Base-by-base conservation (phyloP, 2,113 vertebrate species). In the Turdus rufiventris region DNA sequence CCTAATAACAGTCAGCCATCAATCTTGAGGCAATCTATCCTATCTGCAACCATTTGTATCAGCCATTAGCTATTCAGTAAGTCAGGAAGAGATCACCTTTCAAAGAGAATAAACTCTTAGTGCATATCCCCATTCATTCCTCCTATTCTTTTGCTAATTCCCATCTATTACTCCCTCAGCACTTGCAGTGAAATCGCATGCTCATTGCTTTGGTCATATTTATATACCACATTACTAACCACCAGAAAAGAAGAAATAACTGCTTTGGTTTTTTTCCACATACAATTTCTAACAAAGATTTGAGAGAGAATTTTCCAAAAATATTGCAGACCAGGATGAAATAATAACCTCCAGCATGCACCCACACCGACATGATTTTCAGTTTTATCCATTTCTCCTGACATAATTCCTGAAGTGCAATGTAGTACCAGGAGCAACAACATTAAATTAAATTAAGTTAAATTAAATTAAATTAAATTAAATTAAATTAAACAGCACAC, bases 51-150 rank as follows among this genome's bases (percentile, higher is more conserved):
- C 90, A 97, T 96, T 97, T 96, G 95, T 96, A 96, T 88, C 88
- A 43, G 88, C 92, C 92, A 97, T 97, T 96, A 98, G 95, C 92
- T 94, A 80, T 96, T 94, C 95, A 95, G 94, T 56, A 95, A 82
- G 89, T 94, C 89, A 73, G 94, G 95, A 80, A 94, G 96, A 94
- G 96, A 97, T 96, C 94, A 86, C 67, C 94, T 98, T 98, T 97
- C 97, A 98, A 98, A 98, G 96, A 85, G 89, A 66, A 78, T 31
- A 88, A 96, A 90, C 5, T 38, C 87, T 91, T 89, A 72, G 93
- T 83, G 74, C 80, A 91, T 91, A 89, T 91, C 60, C 34, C 82
- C 85, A 94, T 94, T 97, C 94, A 94, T 81, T 91, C 85, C 78
- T 90, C 68, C 94, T 92, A 67, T 96, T 96, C 90, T 95, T 79